Percentiles rank a stretch among this genome's conserved stretches.
These are phyloP conservation scores for Saccopteryx bilineata DNA, from an alignment of 2,113 vertebrate species.

Conservation along the genomic window DNA sequence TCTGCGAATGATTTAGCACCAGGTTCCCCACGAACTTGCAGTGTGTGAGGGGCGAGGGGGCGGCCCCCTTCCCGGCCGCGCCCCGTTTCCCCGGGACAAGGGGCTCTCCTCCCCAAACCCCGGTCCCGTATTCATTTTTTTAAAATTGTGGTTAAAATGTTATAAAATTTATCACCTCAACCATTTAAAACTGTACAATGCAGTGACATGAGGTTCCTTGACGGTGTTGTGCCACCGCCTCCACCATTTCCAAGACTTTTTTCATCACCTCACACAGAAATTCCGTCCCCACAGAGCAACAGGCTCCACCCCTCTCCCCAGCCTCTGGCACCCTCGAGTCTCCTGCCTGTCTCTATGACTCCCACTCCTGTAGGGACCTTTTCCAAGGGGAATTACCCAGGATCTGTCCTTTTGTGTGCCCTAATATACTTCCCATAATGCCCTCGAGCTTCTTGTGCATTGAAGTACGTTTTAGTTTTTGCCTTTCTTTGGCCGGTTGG, in stretches of 20 bases:
- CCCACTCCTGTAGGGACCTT: not conserved
- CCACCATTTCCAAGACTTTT: not conserved
- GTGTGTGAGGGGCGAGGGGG: too few species aligned
- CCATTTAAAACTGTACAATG: not conserved
- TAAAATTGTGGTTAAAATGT: slow-evolving; percentile 16
- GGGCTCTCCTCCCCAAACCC: too few species aligned
- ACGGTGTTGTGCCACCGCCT: too few species aligned
- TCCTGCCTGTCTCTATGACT: not conserved
- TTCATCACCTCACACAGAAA: not conserved
- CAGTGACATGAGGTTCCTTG: not conserved
- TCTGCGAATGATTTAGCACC: too few species aligned
- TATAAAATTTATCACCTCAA: not conserved
- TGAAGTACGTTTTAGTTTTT: not conserved
- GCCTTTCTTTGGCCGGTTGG: not conserved
- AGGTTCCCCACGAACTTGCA: too few species aligned
- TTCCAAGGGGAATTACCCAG: rapidly evolving
- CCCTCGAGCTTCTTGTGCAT: not conserved
- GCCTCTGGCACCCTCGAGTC: rapidly evolving
- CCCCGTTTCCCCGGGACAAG: too few species aligned
- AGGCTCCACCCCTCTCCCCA: rapidly evolving
- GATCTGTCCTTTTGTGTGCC: too few species aligned
- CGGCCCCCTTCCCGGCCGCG: too few species aligned
- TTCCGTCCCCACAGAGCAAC: not conserved
- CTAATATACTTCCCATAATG: not conserved
- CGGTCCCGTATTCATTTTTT: not conserved